phyloP scores from a whole-genome alignment of 2,113 vertebrate genomes.

The Semnornis frantzii region DNA sequence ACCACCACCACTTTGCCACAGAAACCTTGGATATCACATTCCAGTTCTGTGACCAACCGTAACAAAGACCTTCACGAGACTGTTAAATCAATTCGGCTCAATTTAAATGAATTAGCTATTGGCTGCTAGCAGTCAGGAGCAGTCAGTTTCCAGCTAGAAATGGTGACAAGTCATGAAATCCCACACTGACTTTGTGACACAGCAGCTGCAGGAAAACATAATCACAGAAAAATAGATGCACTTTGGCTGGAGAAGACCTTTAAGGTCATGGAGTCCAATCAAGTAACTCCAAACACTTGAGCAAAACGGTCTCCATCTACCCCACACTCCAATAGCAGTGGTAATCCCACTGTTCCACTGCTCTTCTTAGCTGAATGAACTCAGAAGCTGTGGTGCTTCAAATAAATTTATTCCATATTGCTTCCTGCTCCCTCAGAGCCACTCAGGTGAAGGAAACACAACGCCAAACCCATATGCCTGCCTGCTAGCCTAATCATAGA shows the following conservation, averaged over 20 bases:
- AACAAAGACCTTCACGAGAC: neutral
- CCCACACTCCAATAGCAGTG: neutral
- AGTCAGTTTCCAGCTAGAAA: neutral
- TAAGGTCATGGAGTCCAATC: too few relatives aligned
- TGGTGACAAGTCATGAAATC: neutral
- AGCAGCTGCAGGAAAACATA: neutral
- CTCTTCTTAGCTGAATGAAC: neutral
- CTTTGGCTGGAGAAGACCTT: too few relatives aligned
- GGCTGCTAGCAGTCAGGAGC: neutral
- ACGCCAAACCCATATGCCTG: neutral
- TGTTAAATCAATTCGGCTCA: neutral
- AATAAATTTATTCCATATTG: neutral
- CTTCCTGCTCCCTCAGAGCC: neutral
- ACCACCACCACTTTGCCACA: neutral
- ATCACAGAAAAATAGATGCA: too few relatives aligned
- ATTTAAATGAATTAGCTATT: neutral
- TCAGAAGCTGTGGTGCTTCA: neutral
- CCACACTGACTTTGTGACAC: neutral
- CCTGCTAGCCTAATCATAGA: neutral
- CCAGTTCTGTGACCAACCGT: neutral
- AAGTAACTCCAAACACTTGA: neutral
- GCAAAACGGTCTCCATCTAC: neutral
- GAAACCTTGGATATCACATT: neutral
- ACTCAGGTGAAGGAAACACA: neutral
- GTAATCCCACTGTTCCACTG: neutral